Evolutionary conservation across 2,113 vertebrate genomes (phyloP).

Genomic region (Percopsis transmontana): DNA sequence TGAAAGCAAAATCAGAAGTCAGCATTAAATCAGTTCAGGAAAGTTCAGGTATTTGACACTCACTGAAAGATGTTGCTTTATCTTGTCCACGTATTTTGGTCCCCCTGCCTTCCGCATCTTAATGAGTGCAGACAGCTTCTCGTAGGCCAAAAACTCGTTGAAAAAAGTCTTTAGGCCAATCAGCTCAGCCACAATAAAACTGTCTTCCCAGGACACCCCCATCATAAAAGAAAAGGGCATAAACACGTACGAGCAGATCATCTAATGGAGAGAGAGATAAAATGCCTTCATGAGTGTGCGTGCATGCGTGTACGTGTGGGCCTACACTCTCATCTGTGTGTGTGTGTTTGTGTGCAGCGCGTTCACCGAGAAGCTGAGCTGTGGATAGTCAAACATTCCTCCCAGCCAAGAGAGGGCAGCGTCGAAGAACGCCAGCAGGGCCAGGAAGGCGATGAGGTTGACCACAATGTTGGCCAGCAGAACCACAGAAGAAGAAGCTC

Average conservation of each 20-base stretch:
- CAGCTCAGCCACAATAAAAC: conserved; percentile 85
- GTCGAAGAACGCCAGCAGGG: conserved; percentile 83
- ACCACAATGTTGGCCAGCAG: conserved; percentile 80
- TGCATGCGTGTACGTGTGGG: neutral
- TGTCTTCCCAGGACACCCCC: conserved; percentile 91
- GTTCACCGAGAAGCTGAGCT: conserved; percentile 87
- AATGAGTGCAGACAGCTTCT: conserved; percentile 81
- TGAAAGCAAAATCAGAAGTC: neutral
- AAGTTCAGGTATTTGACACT: conserved; percentile 18
- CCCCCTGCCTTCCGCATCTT: conserved; percentile 76
- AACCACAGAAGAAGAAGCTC: conserved; percentile 77
- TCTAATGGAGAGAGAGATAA: conserved; percentile 58
- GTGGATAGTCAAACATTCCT: conserved; percentile 82
- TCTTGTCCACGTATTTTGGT: conserved; percentile 78
- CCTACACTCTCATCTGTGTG: too few species aligned
- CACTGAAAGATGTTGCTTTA: conserved; percentile 82
- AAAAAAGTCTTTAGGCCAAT: conserved; percentile 89
- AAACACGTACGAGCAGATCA: conserved; percentile 87
- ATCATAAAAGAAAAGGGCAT: conserved; percentile 91
- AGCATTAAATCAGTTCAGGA: neutral
- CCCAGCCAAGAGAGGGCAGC: conserved; percentile 85
- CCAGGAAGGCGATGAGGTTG: conserved; percentile 85
- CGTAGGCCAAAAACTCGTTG: conserved; percentile 89
- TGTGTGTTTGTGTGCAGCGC: neutral
- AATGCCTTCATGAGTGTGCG: conserved; percentile 4